These are phyloP conservation scores for Nycticebus coucang DNA, from an alignment of 2,113 vertebrate genomes.

Conservation along the genomic window DNA sequence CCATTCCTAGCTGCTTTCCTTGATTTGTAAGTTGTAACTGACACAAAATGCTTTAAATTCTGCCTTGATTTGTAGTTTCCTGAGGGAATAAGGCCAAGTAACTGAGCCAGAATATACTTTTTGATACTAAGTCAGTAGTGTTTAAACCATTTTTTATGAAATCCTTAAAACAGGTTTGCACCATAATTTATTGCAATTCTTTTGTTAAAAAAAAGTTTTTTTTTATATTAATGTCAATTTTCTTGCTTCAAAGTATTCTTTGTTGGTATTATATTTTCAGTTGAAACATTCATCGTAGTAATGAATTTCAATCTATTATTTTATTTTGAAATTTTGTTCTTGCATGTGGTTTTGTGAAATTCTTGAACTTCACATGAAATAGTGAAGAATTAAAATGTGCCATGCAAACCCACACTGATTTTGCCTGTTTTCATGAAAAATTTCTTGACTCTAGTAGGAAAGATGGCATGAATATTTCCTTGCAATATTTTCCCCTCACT, in stretches of 20 bases:
- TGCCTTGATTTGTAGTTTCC: conserved; percentile 39
- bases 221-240: conserved; percentile 21
- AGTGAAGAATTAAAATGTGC: too few species aligned
- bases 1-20: conserved; percentile 26
- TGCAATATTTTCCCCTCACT: conserved; percentile 35
- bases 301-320: conserved; percentile 57
- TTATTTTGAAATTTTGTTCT: conserved; percentile 62
- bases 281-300: conserved; percentile 43
- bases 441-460: conserved; percentile 41
- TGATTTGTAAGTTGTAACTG: conserved; percentile 36
- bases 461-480: conserved; percentile 41
- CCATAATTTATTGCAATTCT: conserved; percentile 42
- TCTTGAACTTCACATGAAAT: conserved; percentile 53
- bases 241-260: conserved; percentile 56
- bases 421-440: conserved; percentile 47
- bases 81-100: conserved; percentile 22
- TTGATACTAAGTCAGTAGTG: conserved; percentile 46
- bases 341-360: conserved; percentile 63
- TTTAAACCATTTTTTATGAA: conserved; percentile 51
- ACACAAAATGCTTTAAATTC: conserved; percentile 49
- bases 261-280: conserved; percentile 45
- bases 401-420: conserved; percentile 24
- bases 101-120: conserved; percentile 57
- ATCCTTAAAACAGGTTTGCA: conserved; percentile 41
- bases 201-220: background rate